Base-by-base conservation (phyloP, 2,797 vertebrate species). In the Gymnoscopelus microlampas region DNA sequence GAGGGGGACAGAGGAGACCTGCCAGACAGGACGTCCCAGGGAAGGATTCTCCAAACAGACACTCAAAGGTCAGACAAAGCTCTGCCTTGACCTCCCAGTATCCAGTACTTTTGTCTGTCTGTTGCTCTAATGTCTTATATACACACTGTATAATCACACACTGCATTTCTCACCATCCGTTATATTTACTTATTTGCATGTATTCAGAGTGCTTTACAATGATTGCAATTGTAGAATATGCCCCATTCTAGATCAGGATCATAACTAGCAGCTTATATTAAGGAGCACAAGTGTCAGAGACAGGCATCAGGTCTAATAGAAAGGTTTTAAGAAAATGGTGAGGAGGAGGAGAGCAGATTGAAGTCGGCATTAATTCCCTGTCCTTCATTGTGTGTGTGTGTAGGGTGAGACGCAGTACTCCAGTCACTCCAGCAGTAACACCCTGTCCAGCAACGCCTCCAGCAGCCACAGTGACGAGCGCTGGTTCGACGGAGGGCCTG, bases 371-470 rank as follows among this genome's bases (percentile, higher is more conserved):
- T 44, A 44, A 44, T 44, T 44, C 8, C 8, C 47, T 54, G 6
- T 49, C 32, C n/a, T 12, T 35, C 11, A 0, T 51, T 48, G 5
- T 14, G 5, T 32, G 7, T 61, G 68, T 70, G 55, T 19, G 32
- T 87, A 98, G 96, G 94, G 94, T 0, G 97, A 98, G 59, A 76
- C 94, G 3, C 96, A 94, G 51, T 97, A 96, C 82, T 98, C 96
- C 47, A 98, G 96, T 82, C 96, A 97, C 86, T 97, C 97, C 87
- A 97, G 97, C 94, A 98, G 96, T 68, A 98, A 97, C 86, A 98
- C 96, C 0, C 91, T 98, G 44, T 98, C 97, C 85, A 98, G 97
- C 53, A 97, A 95, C 2, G 94, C 96, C 0, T 98, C 96, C 89
- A 98, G 97, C 90, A 89, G 90, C 87, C 96, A 97, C 91, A 97